Percentiles rank a stretch among this genome's conserved stretches.
Evolutionary conservation across 2,113 vertebrate species (phyloP).

Genomic region (Thamnaconus septentrionalis): DNA sequence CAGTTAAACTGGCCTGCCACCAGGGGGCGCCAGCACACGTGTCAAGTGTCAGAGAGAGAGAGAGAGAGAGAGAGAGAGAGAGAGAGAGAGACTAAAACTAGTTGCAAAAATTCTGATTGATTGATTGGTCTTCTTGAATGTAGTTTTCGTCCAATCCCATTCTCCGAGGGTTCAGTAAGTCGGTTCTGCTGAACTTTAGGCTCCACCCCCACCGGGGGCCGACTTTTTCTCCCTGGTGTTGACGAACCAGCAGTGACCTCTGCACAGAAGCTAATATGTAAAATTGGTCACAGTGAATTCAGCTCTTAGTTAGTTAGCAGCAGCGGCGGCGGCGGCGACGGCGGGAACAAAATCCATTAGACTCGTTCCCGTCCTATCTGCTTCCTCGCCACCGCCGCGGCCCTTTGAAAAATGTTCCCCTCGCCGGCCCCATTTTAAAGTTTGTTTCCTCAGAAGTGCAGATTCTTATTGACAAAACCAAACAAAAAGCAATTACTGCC

Average conservation of each 20-base stretch:
- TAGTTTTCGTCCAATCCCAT: too few species aligned
- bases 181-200: too few species aligned
- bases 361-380: background rate
- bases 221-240: background rate
- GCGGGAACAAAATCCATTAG: too few species aligned
- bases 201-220: too few species aligned
- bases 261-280: background rate
- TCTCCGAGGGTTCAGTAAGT: too few species aligned
- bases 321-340: background rate
- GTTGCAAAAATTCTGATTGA: too few species aligned
- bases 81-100: too few species aligned
- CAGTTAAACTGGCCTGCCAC: background rate
- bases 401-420: background rate
- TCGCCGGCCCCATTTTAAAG: background rate
- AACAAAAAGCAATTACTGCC: slow-evolving; percentile 45
- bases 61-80: too few species aligned
- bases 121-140: too few species aligned
- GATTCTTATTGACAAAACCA: slow-evolving; percentile 21
- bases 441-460: slow-evolving; percentile 20
- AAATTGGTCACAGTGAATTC: background rate
- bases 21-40: too few species aligned
- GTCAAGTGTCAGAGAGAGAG: too few species aligned
- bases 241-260: background rate
- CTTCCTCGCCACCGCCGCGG: background rate
- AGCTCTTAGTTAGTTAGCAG: background rate